Evolutionary conservation across 2,113 vertebrate genomes (phyloP).

Genomic region (Rutilus rutilus): DNA sequence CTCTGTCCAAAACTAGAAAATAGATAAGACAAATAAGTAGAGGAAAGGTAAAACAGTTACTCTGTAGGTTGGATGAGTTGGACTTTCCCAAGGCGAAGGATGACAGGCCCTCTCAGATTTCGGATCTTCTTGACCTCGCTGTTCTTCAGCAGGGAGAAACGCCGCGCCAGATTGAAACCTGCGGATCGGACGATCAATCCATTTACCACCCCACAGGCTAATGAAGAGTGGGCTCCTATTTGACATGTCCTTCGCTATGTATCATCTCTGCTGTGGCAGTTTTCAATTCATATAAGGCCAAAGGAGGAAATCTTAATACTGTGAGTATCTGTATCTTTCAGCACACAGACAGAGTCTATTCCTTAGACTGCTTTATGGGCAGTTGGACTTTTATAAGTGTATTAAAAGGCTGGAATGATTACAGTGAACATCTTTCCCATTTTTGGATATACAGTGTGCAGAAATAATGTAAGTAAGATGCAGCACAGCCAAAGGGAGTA

Average conservation of each 20-base stretch:
- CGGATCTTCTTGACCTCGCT: conserved; percentile 88
- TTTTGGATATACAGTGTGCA: background rate
- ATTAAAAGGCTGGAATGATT: conserved; percentile 14
- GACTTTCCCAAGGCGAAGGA: conserved; percentile 85
- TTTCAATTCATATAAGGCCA: conserved; percentile 17
- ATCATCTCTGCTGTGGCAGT: conserved; percentile 31
- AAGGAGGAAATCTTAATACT: conserved; percentile 2
- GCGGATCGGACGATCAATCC: conserved; percentile 41
- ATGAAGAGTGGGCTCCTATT: conserved; percentile 34
- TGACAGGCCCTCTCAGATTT: conserved; percentile 80
- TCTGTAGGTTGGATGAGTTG: conserved; percentile 81
- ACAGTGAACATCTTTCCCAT: background rate
- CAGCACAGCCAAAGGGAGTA: background rate
- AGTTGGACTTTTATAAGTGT: conserved; percentile 14
- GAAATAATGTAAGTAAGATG: background rate
- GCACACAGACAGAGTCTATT: background rate
- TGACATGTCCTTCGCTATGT: conserved; percentile 33
- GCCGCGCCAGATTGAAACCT: conserved; percentile 93
- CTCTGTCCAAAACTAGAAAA: background rate
- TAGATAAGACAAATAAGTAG: background rate
- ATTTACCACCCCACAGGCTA: conserved; percentile 52
- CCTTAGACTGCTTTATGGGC: conserved; percentile 2
- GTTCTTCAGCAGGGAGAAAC: conserved; percentile 86
- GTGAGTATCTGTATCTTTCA: conserved; percentile 10
- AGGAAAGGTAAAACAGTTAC: conserved; percentile 71